Percentiles rank a stretch among this genome's conserved stretches.
These are phyloP conservation scores for Conistra vaccinii DNA, from an alignment of 2,888 invertebrate species.

Conservation along the genomic window DNA sequence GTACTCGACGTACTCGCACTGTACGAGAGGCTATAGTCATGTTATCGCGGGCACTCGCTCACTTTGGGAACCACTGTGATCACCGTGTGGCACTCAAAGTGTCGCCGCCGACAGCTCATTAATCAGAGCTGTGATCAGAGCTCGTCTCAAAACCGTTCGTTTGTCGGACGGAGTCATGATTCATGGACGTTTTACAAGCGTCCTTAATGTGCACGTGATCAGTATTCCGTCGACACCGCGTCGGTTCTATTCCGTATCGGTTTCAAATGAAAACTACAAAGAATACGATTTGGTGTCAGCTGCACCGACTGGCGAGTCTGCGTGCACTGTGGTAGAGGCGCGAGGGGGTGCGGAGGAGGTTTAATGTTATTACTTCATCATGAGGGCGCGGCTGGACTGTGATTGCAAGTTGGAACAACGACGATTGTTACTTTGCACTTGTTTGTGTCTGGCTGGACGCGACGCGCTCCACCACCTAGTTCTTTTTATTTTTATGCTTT, in stretches of 20 bases:
- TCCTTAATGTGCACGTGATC: constrained; percentile 21
- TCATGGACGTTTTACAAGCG: constrained; percentile 1
- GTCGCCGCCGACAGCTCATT: constrained; percentile 5
- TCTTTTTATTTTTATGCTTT: not conserved
- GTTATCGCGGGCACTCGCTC: not conserved
- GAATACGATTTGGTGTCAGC: constrained; percentile 43
- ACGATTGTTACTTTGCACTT: constrained; percentile 30
- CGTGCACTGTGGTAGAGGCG: not conserved
- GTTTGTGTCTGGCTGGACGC: constrained; percentile 9
- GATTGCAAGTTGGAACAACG: constrained; percentile 34
- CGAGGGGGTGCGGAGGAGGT: not conserved
- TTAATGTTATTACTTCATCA: constrained; percentile 47
- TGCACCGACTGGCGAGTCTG: constrained; percentile 4
- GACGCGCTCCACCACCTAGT: no score
- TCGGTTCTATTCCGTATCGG: constrained; percentile 35
- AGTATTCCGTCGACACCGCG: constrained; percentile 29
- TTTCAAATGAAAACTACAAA: constrained; percentile 41
- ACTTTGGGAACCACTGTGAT: not conserved
- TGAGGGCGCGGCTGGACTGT: constrained; percentile 19
- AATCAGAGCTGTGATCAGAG: constrained; percentile 25
- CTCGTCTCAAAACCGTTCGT: constrained; percentile 1
- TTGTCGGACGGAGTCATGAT: not conserved
- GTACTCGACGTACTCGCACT: not conserved
- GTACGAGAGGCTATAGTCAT: not conserved
- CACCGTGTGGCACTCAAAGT: not conserved